These are phyloP conservation scores for Charina bottae DNA, from an alignment of 2,113 vertebrate genomes.

Conservation along the genomic window DNA sequence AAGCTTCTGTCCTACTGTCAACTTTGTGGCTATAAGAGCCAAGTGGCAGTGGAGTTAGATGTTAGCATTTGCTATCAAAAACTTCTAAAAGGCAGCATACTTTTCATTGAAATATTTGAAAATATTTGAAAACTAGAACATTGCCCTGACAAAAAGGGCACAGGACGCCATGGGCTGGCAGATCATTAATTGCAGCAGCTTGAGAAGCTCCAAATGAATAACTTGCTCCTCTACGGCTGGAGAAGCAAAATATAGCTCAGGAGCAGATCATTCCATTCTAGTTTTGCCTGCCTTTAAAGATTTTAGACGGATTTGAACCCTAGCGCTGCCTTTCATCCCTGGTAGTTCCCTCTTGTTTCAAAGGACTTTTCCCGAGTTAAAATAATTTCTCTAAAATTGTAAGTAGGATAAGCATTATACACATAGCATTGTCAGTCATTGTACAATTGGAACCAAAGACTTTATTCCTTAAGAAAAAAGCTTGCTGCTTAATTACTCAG, in stretches of 20 bases:
- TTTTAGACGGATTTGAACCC: neutral
- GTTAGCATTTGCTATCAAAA: neutral
- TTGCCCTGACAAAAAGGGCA: neutral
- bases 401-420: neutral
- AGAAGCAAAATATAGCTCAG: neutral
- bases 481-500: neutral
- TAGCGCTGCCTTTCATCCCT: neutral
- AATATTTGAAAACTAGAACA: neutral
- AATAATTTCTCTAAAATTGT: neutral
- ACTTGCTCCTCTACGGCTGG: neutral
- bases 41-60: neutral
- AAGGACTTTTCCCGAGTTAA: neutral
- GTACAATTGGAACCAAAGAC: neutral
- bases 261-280: neutral
- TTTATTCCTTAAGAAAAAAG: neutral
- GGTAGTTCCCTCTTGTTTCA: neutral
- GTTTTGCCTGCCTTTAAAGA: neutral
- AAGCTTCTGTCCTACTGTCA: neutral
- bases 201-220: neutral
- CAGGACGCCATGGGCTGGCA: neutral
- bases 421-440: neutral
- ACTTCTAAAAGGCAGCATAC: neutral
- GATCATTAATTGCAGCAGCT: neutral
- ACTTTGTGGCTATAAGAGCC: neutral
- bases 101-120: neutral